These are phyloP conservation scores for Pithys albifrons DNA, from an alignment of 2,113 vertebrate genomes.

Conservation along the genomic window DNA sequence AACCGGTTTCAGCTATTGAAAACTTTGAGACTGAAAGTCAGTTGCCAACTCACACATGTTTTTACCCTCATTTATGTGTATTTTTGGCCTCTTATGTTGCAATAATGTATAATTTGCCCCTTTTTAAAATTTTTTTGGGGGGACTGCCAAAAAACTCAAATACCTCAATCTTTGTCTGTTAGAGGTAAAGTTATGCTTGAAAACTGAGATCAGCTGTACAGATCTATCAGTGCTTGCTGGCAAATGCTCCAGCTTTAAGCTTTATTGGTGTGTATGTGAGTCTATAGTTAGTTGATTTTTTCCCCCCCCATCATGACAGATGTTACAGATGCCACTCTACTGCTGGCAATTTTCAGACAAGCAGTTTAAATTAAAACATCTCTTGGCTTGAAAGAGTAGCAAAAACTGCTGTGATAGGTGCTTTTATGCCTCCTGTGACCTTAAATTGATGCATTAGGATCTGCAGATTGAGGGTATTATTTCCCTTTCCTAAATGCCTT, in stretches of 20 bases:
- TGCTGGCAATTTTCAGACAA: not conserved
- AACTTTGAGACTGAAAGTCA: not conserved
- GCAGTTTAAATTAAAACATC: not conserved
- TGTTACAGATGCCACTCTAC: not conserved
- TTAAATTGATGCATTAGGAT: not conserved
- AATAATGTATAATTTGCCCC: not conserved
- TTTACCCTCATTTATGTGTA: not conserved
- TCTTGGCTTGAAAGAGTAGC: not conserved
- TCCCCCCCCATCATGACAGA: not conserved
- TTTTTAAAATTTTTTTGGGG: not conserved
- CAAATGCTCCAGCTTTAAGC: not conserved
- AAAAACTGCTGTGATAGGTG: not conserved
- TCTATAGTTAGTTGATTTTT: not conserved
- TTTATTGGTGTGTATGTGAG: not conserved
- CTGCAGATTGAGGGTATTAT: not conserved
- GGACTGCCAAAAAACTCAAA: not conserved
- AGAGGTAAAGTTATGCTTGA: not conserved
- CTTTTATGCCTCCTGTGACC: not conserved
- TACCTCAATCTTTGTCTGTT: not conserved
- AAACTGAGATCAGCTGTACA: not conserved
- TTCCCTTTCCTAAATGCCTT: not conserved
- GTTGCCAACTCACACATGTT: not conserved
- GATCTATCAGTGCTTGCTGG: not conserved
- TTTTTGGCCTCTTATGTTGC: not conserved
- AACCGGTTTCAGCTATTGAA: not conserved